These are phyloP conservation scores for Tiphia femorata DNA, from an alignment of 2,888 invertebrate genomes.

Conservation along the genomic window DNA sequence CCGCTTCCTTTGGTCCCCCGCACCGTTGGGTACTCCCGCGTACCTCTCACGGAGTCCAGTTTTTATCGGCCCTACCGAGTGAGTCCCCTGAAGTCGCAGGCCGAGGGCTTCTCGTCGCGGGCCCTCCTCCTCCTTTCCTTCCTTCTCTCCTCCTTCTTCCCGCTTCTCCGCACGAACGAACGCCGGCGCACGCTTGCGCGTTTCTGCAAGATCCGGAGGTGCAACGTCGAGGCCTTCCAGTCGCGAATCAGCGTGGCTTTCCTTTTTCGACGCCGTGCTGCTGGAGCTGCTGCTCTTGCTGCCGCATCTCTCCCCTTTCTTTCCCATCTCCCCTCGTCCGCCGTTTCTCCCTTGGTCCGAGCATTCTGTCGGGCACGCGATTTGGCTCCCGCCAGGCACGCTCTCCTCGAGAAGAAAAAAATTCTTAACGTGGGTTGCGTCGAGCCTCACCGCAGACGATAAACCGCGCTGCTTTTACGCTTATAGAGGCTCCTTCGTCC, in stretches of 20 bases:
- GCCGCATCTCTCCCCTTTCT: constrained; percentile 20
- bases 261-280: constrained; percentile 43
- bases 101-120: constrained; percentile 5
- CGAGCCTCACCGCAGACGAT: neutral
- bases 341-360: constrained; percentile 11
- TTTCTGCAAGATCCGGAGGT: constrained; percentile 36
- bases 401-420: neutral
- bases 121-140: constrained; percentile 12
- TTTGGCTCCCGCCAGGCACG: neutral
- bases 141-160: constrained; percentile 15
- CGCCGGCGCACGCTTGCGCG: constrained; percentile 25
- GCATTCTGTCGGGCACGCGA: constrained; percentile 22
- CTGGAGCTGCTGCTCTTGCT: constrained; percentile 19
- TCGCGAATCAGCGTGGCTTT: constrained; percentile 44
- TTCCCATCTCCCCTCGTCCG: constrained; percentile 9
- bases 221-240: constrained; percentile 52
- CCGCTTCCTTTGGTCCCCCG: neutral
- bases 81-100: constrained; percentile 1
- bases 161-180: constrained; percentile 19
- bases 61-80: constrained; percentile 8
- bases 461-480: neutral
- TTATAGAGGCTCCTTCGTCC: neutral
- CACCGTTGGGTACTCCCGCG: neutral
- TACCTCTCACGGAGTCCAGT: neutral
- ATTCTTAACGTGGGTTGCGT: neutral